Conservation (phyloP, 2,888 invertebrate species). For the Meloe dianella region DNA sequence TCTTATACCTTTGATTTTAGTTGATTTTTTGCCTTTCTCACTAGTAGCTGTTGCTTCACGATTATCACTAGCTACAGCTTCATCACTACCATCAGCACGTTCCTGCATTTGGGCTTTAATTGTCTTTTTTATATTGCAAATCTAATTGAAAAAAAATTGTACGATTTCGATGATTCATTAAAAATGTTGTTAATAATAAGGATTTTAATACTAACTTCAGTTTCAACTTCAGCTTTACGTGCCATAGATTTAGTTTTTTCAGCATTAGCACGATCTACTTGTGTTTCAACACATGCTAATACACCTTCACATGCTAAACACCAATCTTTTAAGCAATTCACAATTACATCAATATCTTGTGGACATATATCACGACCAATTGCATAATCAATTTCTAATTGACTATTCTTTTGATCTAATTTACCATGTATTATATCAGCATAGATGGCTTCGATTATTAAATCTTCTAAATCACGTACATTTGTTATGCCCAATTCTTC, state of each 20-base stretch:
- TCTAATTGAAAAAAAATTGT: too few relatives aligned
- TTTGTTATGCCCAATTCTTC: slow-evolving; percentile 90
- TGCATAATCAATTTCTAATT: slow-evolving; percentile 92
- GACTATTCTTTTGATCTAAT: slow-evolving; percentile 92
- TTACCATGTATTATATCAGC: slow-evolving; percentile 97
- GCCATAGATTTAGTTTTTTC: slow-evolving; percentile 82
- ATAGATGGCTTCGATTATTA: slow-evolving; percentile 98
- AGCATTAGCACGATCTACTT: slow-evolving; percentile 84
- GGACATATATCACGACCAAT: slow-evolving; percentile 90
- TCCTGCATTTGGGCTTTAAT: slow-evolving; percentile 76
- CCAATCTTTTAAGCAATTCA: slow-evolving; percentile 85
- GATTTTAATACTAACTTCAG: slow-evolving; percentile 66
- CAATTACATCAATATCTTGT: slow-evolving; percentile 81
- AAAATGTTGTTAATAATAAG: background rate
- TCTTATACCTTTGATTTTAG: slow-evolving; percentile 66
- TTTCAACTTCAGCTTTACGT: slow-evolving; percentile 82
- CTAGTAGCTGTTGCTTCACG: slow-evolving; percentile 66
- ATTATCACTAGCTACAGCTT: slow-evolving; percentile 79
- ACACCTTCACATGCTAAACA: slow-evolving; percentile 90
- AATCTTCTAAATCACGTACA: slow-evolving; percentile 92
- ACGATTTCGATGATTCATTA: too few relatives aligned
- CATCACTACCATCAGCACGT: slow-evolving; percentile 77
- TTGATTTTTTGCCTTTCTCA: slow-evolving; percentile 60
- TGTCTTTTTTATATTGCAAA: slow-evolving; percentile 85
- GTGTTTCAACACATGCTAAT: slow-evolving; percentile 85